phyloP scores from a whole-genome alignment of 2,113 vertebrate species.

The Onychorhynchus coronatus region DNA sequence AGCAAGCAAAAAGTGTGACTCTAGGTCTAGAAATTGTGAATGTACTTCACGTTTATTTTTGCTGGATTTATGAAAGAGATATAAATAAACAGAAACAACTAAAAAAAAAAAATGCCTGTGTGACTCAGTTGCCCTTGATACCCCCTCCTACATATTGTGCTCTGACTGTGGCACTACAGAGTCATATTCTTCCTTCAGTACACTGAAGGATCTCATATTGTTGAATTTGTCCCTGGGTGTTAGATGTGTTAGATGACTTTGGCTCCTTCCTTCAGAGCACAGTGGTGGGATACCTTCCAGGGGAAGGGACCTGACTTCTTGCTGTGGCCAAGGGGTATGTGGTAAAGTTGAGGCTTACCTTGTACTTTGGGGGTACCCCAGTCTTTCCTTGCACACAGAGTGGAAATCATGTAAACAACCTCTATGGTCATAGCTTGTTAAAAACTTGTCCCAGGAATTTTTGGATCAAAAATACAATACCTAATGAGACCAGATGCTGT shows the following conservation, averaged over 20 bases:
- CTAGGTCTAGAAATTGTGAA: background rate
- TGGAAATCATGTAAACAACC: background rate
- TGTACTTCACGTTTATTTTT: background rate
- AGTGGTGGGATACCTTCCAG: background rate
- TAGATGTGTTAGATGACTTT: background rate
- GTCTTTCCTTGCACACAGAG: background rate
- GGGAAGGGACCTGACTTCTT: background rate
- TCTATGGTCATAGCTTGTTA: background rate
- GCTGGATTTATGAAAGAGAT: background rate
- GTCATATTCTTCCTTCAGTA: background rate
- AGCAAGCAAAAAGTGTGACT: background rate
- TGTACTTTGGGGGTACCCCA: background rate
- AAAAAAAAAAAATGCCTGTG: rapidly evolving
- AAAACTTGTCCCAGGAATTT: background rate
- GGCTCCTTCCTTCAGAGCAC: background rate
- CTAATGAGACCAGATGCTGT: background rate
- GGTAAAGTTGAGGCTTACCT: background rate
- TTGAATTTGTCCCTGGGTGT: background rate
- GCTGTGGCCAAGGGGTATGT: background rate
- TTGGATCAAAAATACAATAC: background rate
- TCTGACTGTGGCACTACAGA: background rate
- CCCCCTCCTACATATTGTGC: background rate
- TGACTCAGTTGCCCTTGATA: background rate
- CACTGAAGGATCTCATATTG: rapidly evolving
- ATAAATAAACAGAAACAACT: background rate